Percentiles rank a stretch among this genome's conserved stretches.
phyloP scores from a whole-genome alignment of 2,113 vertebrate genomes.

The human region GRCh38 chr7:131159501-131160000 shows the following conservation, averaged over 20 bases:
- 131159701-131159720: background rate
- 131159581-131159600: background rate
- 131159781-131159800: background rate
- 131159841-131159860: background rate
- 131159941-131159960: background rate
- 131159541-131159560: background rate
- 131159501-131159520: background rate
- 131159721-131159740: background rate
- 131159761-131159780: background rate
- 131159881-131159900: background rate
- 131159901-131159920: slow-evolving; percentile 11
- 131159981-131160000: background rate
- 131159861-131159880: background rate
- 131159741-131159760: background rate
- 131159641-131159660: background rate
- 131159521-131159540: background rate
- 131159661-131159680: background rate
- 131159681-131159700: background rate
- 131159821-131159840: background rate
- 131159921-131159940: background rate
- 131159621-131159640: background rate
- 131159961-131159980: background rate
- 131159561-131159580: background rate
- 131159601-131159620: background rate
- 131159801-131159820: background rate